A percentile compares a stretch with the other conserved stretches of the same genome.
Evolutionary conservation across 2,888 invertebrate species (phyloP).

Genomic region (Ormia ochracea): DNA sequence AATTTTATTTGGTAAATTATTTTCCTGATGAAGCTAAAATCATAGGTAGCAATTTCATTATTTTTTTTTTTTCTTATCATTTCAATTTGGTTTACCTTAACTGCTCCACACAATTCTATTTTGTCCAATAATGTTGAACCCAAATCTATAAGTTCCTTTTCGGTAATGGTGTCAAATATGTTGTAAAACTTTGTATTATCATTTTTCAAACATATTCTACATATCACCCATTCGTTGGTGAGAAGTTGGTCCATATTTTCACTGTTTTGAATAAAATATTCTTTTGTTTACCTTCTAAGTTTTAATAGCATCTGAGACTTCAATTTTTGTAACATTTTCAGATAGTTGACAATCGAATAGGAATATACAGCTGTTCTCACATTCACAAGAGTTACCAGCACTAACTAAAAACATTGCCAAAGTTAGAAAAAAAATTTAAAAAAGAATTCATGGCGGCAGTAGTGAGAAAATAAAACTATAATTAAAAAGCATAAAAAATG

Average conservation of each 20-base stretch:
- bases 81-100: conserved; percentile 66
- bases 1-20: conserved; percentile 66
- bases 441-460: no score
- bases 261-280: neutral
- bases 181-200: conserved; percentile 68
- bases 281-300: conserved; percentile 25
- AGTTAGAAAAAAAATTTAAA: no score
- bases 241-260: conserved; percentile 8
- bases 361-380: no score
- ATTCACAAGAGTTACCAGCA: no score
- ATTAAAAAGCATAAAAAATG: no score
- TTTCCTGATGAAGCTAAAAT: conserved; percentile 61
- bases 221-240: conserved; percentile 41
- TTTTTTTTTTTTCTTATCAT: neutral
- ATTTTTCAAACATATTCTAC: conserved; percentile 71
- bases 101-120: conserved; percentile 72
- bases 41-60: neutral
- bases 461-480: no score
- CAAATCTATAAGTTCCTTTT: conserved; percentile 41
- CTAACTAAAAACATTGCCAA: no score
- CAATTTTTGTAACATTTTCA: conserved; percentile 24
- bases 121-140: conserved; percentile 67
- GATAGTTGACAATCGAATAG: conserved; percentile 54
- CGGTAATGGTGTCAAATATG: conserved; percentile 68
- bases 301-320: conserved; percentile 35